Base-by-base conservation (phyloP, 2,888 invertebrate genomes). In the Clanis bilineata region DNA sequence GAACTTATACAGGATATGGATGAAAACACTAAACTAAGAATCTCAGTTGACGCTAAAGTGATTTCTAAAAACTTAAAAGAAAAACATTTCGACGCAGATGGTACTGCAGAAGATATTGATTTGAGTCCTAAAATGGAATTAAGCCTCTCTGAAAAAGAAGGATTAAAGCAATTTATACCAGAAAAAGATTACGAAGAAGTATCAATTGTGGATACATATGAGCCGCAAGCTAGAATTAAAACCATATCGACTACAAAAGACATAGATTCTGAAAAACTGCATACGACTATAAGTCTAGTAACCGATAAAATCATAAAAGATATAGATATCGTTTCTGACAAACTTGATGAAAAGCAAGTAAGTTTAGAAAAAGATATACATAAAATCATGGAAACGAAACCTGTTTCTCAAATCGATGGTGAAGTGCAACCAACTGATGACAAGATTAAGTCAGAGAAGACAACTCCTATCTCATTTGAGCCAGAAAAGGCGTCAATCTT, bases 311-410 rank as follows among this genome's bases (percentile, higher is more conserved):
- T 68, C 23, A 65, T 61, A 63, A 62, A 64, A 45, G 18, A 55
- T 36, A 36, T 59, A 63, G 66, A 71, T 75, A 69, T 70, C 62
- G 60, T 77, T 83, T 83, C 84, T 83, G 77, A 77, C 82, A 77
- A 76, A 88, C 86, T 88, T 88, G 88, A 86, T 84, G 64, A 71
- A 66, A 84, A 72, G 84, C 87, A 88, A 88, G 86, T 86, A 76
- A 70, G 82, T 85, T 74, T 76, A 82, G 87, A 88, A 81, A 85
- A 78, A 70, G 74, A 81, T 78, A 72, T 72, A 63, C 59, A 67
- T 69, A 51, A 67, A 76, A 57, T 69, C 72, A 47, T 23, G 67
- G 63, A 64, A 60, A 45, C 51, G 54, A 58, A n/a, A 70, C 25
- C 56, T 25, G 44, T 15, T 10, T 39, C 36, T 21, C 7, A 57